Percentiles rank a stretch among this genome's conserved stretches.
Conservation (phyloP, 1,140 invertebrate genomes). For the Drosophila santomea region DNA sequence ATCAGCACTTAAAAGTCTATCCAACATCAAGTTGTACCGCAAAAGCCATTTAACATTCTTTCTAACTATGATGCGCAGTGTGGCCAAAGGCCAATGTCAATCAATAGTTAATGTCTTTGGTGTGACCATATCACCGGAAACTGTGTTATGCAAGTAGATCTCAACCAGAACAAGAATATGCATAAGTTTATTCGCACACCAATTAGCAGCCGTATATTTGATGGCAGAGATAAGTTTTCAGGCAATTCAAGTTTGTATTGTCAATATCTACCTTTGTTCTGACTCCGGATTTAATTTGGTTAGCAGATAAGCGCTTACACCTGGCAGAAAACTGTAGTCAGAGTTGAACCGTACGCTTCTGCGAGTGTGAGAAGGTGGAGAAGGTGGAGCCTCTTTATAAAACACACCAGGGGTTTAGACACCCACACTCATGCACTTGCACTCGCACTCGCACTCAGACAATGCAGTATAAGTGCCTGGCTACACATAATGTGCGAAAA, state of each 20-base stretch:
- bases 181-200: not conserved
- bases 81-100: not conserved
- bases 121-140: too few species aligned
- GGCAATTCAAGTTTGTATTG: not conserved
- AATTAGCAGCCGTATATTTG: not conserved
- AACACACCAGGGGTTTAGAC: not conserved
- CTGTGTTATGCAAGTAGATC: too few species aligned
- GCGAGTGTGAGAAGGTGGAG: not conserved
- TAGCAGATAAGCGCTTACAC: not conserved
- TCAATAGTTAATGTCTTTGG: not conserved
- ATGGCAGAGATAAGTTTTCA: not conserved
- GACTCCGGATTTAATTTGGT: constrained; percentile 7
- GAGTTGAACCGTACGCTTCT: constrained; percentile 4
- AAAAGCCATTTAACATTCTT: too few species aligned
- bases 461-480: constrained; percentile 50
- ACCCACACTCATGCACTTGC: not conserved
- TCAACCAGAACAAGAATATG: not conserved
- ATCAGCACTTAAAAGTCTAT: not conserved
- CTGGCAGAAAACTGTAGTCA: not conserved
- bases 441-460: constrained; percentile 19
- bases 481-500: constrained; percentile 58
- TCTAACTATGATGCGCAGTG: too few species aligned
- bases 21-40: too few species aligned
- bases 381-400: constrained; percentile 14
- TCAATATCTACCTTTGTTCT: not conserved